phyloP scores from a whole-genome alignment of 2,113 vertebrate genomes.

The Mormoops blainvillei region DNA sequence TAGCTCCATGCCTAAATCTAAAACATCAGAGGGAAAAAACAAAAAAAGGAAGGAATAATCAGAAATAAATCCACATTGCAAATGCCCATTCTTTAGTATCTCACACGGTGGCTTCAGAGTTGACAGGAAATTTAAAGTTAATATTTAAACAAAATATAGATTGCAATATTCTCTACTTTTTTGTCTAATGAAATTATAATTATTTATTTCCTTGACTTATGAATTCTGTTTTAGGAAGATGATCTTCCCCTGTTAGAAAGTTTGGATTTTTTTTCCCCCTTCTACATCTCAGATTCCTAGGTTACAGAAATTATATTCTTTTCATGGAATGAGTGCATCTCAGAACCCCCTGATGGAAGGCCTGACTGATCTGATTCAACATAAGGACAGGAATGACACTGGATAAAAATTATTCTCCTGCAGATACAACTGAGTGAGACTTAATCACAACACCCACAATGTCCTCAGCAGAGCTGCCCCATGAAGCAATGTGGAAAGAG shows the following conservation, averaged over 20 bases:
- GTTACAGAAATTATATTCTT: not conserved
- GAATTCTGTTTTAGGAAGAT: not conserved
- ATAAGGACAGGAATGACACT: not conserved
- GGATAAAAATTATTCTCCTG: not conserved
- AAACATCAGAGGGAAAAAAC: not conserved
- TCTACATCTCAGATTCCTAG: not conserved
- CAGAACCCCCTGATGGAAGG: not conserved
- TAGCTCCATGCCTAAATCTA: not conserved
- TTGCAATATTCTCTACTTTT: not conserved
- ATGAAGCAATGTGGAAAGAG: not conserved
- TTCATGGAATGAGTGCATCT: not conserved
- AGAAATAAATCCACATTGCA: not conserved
- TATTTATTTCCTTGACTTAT: not conserved
- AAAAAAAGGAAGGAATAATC: not conserved
- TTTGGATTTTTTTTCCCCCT: not conserved
- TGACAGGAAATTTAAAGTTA: not conserved
- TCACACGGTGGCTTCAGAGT: not conserved
- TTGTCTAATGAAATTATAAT: not conserved
- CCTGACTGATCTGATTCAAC: not conserved
- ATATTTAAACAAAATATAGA: not conserved
- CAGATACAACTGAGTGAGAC: not conserved
- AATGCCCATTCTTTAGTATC: not conserved
- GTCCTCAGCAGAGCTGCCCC: not conserved
- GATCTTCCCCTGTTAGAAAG: not conserved
- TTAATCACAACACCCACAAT: accelerated